phyloP scores from a whole-genome alignment of 1,140 invertebrate genomes.

The Bombus huntii region DNA sequence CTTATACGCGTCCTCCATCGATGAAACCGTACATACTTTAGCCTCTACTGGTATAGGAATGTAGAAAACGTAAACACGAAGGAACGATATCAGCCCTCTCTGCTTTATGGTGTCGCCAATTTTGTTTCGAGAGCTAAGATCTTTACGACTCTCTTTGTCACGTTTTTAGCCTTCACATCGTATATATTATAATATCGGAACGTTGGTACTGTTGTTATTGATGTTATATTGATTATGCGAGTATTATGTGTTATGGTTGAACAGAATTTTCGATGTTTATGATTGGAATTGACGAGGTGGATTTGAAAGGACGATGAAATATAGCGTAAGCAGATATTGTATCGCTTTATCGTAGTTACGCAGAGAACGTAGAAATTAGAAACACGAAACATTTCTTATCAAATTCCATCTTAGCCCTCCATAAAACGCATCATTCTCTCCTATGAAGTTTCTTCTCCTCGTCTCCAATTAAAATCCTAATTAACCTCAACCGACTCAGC shows the following conservation, averaged over 20 bases:
- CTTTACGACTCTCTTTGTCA: conserved; percentile 43
- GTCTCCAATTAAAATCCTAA: not conserved
- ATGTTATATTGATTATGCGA: not conserved
- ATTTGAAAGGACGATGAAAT: not conserved
- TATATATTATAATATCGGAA: not conserved
- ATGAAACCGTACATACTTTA: conserved; percentile 40
- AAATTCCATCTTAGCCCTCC: too few species aligned
- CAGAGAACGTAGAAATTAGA: too few species aligned
- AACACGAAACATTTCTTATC: too few species aligned
- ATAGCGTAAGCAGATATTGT: too few species aligned
- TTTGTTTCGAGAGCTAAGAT: conserved; percentile 43
- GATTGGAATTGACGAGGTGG: not conserved
- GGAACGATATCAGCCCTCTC: conserved; percentile 58
- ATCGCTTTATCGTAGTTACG: too few species aligned
- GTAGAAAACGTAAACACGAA: conserved; percentile 63
- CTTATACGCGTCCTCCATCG: conserved; percentile 20
- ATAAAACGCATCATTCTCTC: too few species aligned
- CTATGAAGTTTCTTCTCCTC: too few species aligned
- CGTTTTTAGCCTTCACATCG: conserved; percentile 31
- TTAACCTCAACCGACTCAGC: too few species aligned
- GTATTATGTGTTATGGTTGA: not conserved
- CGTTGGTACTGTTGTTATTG: not conserved
- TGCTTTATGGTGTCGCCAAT: conserved; percentile 64
- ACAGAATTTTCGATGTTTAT: not conserved
- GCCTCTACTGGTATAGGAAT: conserved; percentile 40